Evolutionary conservation across 2,113 vertebrate genomes (phyloP), one percentile per base, ranked within the genome.

Genomic region (Limanda limanda): DNA sequence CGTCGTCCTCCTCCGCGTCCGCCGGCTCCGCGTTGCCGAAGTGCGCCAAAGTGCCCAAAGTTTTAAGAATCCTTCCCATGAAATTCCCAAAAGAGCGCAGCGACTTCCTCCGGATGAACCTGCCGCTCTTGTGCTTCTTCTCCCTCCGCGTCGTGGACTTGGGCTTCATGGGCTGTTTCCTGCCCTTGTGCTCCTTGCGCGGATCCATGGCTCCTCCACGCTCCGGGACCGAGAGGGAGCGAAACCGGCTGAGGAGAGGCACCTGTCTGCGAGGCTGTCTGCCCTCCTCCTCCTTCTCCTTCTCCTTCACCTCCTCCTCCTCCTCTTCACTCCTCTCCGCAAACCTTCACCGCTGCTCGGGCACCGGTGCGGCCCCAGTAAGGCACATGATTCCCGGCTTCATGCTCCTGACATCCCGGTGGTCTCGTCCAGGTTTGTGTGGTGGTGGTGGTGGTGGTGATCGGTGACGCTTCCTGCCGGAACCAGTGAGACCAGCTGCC

Each of bases 71-170:
- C 88, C 94, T 92, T 72, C 92, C 93, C 90, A 95, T 94, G 72
- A 96, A 96, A 88, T 93, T 91, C 77, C 95, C 94, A 45, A 97
- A 85, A 56, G 95, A 96, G 57, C 92, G 94, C 81, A 96, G 87
- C 67, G 95, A 94, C 75, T 90, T 93, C 79, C 94, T 92, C 52
- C 94, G 55, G 42, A 68, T 72, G 20, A 94, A 91, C 72, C 76
- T 84, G 13, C 88, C 86, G 13, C 67, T 71, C 87, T 90, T 92
- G 61, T 90, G 82, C 73, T 89, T 93, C 66, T 94, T 92, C 58
- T 92, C 90, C 18, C 92, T 94, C 18, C 93, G 92, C 81, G 86
- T 93, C 0, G 76, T 67, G 14, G 87, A 68, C 71, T 92, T 93
- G 60, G 88, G 63, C 79, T 92, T 94, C 79, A 88, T 90, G n/a